phyloP scores from a whole-genome alignment of 2,797 vertebrate genomes.

The Remorina albescens region DNA sequence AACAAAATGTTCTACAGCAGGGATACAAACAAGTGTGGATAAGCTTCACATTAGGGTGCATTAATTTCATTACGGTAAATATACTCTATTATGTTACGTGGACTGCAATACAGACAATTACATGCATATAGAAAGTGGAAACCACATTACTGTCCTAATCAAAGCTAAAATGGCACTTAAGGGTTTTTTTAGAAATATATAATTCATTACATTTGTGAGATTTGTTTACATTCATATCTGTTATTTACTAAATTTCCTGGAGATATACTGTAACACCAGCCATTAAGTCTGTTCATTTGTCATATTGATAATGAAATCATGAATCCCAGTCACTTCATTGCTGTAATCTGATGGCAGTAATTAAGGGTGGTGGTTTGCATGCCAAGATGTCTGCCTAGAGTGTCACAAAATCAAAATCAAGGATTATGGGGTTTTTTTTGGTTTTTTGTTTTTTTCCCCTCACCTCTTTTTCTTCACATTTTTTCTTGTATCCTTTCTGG shows the following conservation, averaged over 20 bases:
- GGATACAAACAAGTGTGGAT: background rate
- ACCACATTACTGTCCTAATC: background rate
- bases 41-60: background rate
- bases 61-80: background rate
- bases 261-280: slow-evolving; percentile 13
- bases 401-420: slow-evolving; percentile 26
- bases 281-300: slow-evolving; percentile 46
- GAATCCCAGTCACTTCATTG: slow-evolving; percentile 22
- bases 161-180: background rate
- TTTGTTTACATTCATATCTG: slow-evolving; percentile 37
- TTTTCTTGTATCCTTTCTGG: background rate
- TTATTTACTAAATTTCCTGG: slow-evolving; percentile 34
- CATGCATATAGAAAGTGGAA: background rate
- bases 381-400: slow-evolving; percentile 25
- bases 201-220: slow-evolving; percentile 26
- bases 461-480: background rate
- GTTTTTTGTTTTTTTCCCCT: background rate
- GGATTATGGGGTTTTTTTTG: background rate
- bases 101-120: background rate
- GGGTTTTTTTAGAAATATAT: slow-evolving; percentile 32
- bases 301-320: slow-evolving; percentile 40
- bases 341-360: slow-evolving; percentile 39
- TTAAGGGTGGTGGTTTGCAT: slow-evolving; percentile 19
- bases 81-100: background rate
- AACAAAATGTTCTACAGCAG: background rate